A percentile compares a stretch with the other conserved stretches of the same genome.
phyloP scores from a whole-genome alignment of 2,113 vertebrate genomes.

The Cercocebus atys region DNA sequence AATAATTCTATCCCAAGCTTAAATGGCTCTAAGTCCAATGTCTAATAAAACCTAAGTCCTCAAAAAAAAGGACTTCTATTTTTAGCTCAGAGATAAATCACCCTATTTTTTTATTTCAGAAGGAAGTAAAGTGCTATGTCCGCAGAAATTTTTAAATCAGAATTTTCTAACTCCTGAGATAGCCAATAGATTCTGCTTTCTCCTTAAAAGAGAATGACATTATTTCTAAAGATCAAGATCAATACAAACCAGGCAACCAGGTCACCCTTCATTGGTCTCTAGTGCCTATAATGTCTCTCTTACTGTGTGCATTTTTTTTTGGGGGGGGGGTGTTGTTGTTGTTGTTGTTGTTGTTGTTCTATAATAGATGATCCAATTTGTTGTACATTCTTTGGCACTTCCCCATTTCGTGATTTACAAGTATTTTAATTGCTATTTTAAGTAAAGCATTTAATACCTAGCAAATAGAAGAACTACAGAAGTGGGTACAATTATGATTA shows the following conservation, averaged over 20 bases:
- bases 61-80: constrained; percentile 1
- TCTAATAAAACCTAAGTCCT: constrained; percentile 13
- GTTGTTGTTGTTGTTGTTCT: neutral
- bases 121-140: neutral
- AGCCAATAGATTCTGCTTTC: constrained; percentile 41
- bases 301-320: neutral
- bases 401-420: constrained; percentile 9
- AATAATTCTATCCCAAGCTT: neutral
- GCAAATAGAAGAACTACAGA: neutral
- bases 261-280: constrained; percentile 20
- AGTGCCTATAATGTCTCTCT: neutral
- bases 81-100: constrained; percentile 47
- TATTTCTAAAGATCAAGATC: constrained; percentile 52
- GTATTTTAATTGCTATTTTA: constrained; percentile 29
- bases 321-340: no score
- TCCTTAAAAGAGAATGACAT: constrained; percentile 38
- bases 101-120: neutral
- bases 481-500: neutral
- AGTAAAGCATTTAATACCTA: neutral
- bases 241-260: constrained; percentile 40
- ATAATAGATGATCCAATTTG: neutral
- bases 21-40: neutral
- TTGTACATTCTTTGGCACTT: neutral
- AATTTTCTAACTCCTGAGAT: constrained; percentile 37
- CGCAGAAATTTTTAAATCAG: constrained; percentile 21